Evolutionary conservation across 2,888 invertebrate species (phyloP), one percentile per base, ranked within the genome.

Genomic region (Rhagium mordax): DNA sequence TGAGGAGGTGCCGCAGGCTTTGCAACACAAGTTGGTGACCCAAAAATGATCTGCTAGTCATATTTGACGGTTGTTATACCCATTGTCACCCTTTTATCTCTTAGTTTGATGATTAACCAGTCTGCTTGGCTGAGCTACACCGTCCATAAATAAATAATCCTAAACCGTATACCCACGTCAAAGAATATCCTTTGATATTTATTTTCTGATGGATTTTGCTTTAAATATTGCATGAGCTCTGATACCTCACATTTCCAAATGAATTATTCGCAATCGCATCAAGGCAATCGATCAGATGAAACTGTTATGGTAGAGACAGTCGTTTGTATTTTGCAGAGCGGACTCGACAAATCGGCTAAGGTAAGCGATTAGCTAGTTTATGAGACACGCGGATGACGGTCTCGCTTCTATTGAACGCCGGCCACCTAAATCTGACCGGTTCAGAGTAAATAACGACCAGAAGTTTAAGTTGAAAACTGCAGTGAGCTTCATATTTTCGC

Each of bases 361-460:
- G 67, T 57, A 57, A 62, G 16, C 33, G 61, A 64, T 55, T 53
- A 55, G 29, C 55, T 55, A 55, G 47, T 41, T 55, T 53, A 55
- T 62, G 53, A 51, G 66, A 51, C 55, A 27, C 33, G 13, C 16
- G 18, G 33, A 33, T 27, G 64, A 24, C 68, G 60, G 18, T n/a
- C 13, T 24, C 15, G 29, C 41, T 57, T 59, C 21, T 47, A 69
- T 55, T 60, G 66, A 53, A 60, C 48, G 60, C 47, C 27, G 41
- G n/a, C 24, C 59, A 53, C 61, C 51, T 61, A 70, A 70, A 61
- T 61, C 70, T 60, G 70, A 70, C 70, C 70, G 10, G 51, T 48
- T 61, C 47, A 48, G 51, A 16, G 60, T 62, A 64, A 70, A 27
- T 70, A 70, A 64, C 70, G 59, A 51, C 41, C 53, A 2, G 47